A percentile compares a stretch with the other conserved stretches of the same genome.
phyloP scores from a whole-genome alignment of 2,888 invertebrate species.

The Pollenia labialis region DNA sequence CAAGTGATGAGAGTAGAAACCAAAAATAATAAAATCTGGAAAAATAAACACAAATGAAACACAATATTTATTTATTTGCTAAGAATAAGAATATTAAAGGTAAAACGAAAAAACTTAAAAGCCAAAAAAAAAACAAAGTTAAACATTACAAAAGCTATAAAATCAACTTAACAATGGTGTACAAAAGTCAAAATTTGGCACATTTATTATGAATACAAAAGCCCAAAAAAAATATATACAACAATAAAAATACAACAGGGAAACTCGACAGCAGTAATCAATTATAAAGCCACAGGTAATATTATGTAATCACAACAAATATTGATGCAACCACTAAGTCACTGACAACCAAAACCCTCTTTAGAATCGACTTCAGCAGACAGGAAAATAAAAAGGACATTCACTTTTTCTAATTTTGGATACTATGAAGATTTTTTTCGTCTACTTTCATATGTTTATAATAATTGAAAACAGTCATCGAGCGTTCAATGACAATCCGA shows the following conservation, averaged over 20 bases:
- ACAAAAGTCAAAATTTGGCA: neutral
- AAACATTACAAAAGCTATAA: neutral
- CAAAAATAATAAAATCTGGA: slow-evolving; percentile 27
- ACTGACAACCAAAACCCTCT: neutral
- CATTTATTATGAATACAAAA: slow-evolving; percentile 7
- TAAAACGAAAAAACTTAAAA: neutral
- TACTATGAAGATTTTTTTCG: neutral
- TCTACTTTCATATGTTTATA: neutral
- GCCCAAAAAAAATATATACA: neutral
- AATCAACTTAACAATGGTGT: slow-evolving; percentile 2
- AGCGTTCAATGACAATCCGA: slow-evolving; percentile 10
- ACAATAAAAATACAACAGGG: neutral
- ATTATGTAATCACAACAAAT: slow-evolving; percentile 49
- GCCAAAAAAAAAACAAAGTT: neutral
- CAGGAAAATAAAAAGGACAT: neutral
- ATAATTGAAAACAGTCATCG: neutral
- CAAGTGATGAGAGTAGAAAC: neutral
- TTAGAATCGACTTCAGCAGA: neutral
- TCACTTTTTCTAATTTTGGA: neutral
- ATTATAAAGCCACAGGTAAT: slow-evolving; percentile 35
- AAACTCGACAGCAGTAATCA: neutral
- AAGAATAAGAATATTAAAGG: neutral
- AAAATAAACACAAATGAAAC: slow-evolving; percentile 14
- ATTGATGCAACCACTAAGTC: slow-evolving; percentile 33
- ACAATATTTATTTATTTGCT: slow-evolving; percentile 27